Evolutionary conservation across 2,888 invertebrate genomes (phyloP), one percentile per base, ranked within the genome.

Genomic region (Plagodis dolabraria): DNA sequence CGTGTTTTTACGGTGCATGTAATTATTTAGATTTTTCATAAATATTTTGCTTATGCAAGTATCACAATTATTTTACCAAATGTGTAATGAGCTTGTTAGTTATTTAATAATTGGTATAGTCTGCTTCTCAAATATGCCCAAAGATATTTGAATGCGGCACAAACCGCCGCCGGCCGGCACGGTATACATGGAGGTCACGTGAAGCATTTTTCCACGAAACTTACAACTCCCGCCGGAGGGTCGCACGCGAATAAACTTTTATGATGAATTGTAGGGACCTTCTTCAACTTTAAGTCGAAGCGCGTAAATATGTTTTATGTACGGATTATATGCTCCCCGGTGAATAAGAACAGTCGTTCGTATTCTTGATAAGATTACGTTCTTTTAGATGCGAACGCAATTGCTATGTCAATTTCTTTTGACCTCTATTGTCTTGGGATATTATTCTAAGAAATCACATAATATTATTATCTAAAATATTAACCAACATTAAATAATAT

Each of bases 191-290:
- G 54, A 52, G 22, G 48, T 47, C 48, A 38, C 34, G 58, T 47
- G 46, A 38, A 57, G 45, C 57, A 64, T 63, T 64, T 63, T 64
- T 65, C 58, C 68, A 67, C 64, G 64, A 64, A 63, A 60, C 55
- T 40, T 42, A 60, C 59, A 53, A 61, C 57, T 50, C 65, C 62
- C 60, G 36, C 46, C 53, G 55, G 67, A 65, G 57, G 62, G 58
- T 58, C 57, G 60, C 63, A 60, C 67, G 54, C 69, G 64, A 67
- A 61, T 65, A 67, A 65, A 65, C 63, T 65, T 63, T 67, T 61
- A 61, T 69, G 67, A 69, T 69, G 54, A 63, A 67, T 68, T 61
- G 63, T 53, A 52, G 60, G 53, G 57, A 64, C 63, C 69, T 62
- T 60, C 59, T 62, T 58, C 60, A 67, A 61, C 57, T 66, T 58